A percentile compares a stretch with the other conserved stretches of the same genome.
Conservation (phyloP, 2,113 vertebrate genomes). For the Crocuta crocuta region DNA sequence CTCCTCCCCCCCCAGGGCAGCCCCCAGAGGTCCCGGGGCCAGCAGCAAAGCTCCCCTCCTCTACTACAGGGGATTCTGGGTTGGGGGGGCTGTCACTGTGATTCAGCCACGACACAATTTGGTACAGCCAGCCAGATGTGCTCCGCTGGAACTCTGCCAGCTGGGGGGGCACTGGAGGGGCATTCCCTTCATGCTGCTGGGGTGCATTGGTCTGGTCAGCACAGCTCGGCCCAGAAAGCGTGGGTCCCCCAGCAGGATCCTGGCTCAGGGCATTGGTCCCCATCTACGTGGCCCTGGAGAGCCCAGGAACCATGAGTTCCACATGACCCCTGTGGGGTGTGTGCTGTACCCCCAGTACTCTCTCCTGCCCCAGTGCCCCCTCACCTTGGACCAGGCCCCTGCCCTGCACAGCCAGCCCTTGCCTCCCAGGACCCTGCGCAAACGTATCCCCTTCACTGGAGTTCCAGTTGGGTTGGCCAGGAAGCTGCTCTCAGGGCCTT, state of each 20-base stretch:
- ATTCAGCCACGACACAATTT: not conserved
- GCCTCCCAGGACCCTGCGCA: not conserved
- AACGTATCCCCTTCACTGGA: not conserved
- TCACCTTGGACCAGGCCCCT: not conserved
- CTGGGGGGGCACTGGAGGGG: not conserved
- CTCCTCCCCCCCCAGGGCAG: no score
- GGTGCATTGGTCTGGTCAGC: not conserved
- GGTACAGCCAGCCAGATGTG: not conserved
- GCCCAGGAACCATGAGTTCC: not conserved
- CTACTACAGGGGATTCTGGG: accelerated
- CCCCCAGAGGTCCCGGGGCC: not conserved
- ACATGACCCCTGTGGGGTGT: not conserved
- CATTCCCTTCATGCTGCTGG: not conserved
- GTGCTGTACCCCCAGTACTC: accelerated
- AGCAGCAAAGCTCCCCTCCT: not conserved
- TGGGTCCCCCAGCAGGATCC: accelerated
- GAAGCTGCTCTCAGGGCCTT: constrained; percentile 25
- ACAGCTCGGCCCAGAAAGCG: not conserved
- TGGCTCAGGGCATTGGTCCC: no score
- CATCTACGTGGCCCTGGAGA: no score
- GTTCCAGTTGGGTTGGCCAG: not conserved
- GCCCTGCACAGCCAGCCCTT: not conserved
- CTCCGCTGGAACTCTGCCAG: not conserved
- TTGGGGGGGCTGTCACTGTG: not conserved
- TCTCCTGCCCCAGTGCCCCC: no score